Evolutionary conservation across 2,888 invertebrate genomes (phyloP).

Genomic region (Erebia aethiops): DNA sequence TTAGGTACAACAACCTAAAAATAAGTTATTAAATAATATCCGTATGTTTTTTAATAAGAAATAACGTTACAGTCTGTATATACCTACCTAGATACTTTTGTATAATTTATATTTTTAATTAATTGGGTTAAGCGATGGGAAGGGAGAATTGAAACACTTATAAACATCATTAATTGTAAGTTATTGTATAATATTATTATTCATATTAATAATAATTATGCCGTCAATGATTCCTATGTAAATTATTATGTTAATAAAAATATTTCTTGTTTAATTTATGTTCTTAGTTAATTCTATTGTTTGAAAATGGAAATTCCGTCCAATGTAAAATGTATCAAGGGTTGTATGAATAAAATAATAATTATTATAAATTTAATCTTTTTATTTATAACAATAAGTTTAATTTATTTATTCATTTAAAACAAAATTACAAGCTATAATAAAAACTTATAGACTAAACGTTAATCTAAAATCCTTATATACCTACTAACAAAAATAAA

Average conservation of each 20-base stretch:
- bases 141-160: background rate
- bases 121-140: conserved; percentile 3
- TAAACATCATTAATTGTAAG: conserved; percentile 4
- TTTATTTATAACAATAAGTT: too few relatives aligned
- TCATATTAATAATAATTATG: conserved; percentile 1
- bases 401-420: too few relatives aligned
- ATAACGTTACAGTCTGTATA: background rate
- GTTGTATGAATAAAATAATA: conserved; percentile 33
- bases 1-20: background rate
- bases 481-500: too few relatives aligned
- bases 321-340: conserved; percentile 22
- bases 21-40: background rate
- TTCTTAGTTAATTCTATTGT: conserved; percentile 29
- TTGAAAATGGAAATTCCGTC: conserved; percentile 30
- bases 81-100: background rate
- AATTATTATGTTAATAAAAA: conserved; percentile 5
- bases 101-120: conserved; percentile 8
- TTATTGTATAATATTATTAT: background rate
- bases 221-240: conserved; percentile 17
- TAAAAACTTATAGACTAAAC: too few relatives aligned
- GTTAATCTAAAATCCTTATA: too few relatives aligned
- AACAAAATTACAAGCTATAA: too few relatives aligned
- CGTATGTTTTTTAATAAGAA: background rate
- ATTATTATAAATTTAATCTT: background rate
- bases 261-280: conserved; percentile 19